Evolutionary conservation across 2,113 vertebrate genomes (phyloP).

Genomic region (Martes martes): DNA sequence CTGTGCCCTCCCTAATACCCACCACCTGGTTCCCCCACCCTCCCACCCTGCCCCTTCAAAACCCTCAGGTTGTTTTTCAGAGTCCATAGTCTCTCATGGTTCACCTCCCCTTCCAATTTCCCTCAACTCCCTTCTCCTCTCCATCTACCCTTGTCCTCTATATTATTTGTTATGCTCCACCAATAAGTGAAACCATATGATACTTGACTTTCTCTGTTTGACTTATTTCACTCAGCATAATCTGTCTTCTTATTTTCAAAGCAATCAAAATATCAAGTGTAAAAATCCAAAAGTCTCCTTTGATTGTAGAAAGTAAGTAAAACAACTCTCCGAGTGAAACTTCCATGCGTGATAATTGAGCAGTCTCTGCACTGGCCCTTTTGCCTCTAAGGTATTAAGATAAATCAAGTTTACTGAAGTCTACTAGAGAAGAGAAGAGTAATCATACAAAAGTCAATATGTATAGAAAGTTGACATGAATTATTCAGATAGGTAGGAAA

Average conservation of each 20-base stretch:
- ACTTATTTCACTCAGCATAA: too few species aligned
- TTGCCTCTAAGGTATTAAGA: neutral
- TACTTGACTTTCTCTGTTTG: too few species aligned
- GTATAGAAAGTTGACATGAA: neutral
- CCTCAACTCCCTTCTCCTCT: too few species aligned
- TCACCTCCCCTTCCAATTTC: too few species aligned
- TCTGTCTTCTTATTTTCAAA: neutral
- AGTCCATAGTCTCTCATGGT: too few species aligned
- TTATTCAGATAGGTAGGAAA: neutral
- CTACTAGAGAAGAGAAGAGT: neutral
- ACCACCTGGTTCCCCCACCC: too few species aligned
- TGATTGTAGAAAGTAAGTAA: neutral
- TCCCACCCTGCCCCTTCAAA: too few species aligned
- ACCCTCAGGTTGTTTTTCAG: too few species aligned
- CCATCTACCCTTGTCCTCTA: too few species aligned
- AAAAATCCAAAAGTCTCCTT: neutral
- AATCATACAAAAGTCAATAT: neutral
- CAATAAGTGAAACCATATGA: too few species aligned
- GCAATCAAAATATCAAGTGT: neutral
- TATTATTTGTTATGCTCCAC: too few species aligned
- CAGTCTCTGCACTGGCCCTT: neutral
- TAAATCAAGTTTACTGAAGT: neutral
- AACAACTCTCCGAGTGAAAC: neutral
- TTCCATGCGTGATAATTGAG: neutral
- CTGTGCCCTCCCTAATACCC: too few species aligned